Conservation (phyloP, 2,888 invertebrate genomes). For the Noctua janthina region DNA sequence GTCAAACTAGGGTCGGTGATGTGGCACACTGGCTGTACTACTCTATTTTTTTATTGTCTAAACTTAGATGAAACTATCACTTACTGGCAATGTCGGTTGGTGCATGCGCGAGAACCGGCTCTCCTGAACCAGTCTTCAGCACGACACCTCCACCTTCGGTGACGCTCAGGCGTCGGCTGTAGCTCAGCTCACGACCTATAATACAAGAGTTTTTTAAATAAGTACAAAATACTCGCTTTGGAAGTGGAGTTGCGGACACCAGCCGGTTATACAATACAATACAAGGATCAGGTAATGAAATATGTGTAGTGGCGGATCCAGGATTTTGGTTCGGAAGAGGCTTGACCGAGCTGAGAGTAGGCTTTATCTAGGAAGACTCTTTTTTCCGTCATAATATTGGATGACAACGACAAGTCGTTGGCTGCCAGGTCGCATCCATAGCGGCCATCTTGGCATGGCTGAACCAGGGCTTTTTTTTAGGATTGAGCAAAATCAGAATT, state of each 20-base stretch:
- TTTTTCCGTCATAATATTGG: not conserved
- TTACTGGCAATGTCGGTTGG: conserved; percentile 88
- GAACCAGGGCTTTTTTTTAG: not conserved
- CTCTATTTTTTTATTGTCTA: not conserved
- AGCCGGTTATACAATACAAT: too few relatives aligned
- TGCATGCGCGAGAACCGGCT: conserved; percentile 86
- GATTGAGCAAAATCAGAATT: too few relatives aligned
- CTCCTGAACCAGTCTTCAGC: conserved; percentile 84
- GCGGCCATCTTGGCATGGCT: not conserved
- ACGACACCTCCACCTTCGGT: conserved; percentile 87
- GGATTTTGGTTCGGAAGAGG: not conserved
- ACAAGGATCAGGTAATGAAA: not conserved
- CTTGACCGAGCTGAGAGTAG: not conserved
- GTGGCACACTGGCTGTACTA: not conserved
- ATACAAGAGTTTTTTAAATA: conserved; percentile 6
- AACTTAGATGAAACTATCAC: conserved; percentile 52
- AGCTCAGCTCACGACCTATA: conserved; percentile 89
- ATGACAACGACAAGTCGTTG: not conserved
- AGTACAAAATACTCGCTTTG: too few relatives aligned
- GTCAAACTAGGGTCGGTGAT: not conserved
- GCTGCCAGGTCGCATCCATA: not conserved
- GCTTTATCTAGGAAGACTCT: not conserved
- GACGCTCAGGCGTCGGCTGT: conserved; percentile 86
- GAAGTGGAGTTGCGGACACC: too few relatives aligned
- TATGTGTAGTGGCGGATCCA: not conserved